These are phyloP conservation scores for Tricholauxania praeusta DNA, from an alignment of 2,888 invertebrate genomes.

Conservation along the genomic window DNA sequence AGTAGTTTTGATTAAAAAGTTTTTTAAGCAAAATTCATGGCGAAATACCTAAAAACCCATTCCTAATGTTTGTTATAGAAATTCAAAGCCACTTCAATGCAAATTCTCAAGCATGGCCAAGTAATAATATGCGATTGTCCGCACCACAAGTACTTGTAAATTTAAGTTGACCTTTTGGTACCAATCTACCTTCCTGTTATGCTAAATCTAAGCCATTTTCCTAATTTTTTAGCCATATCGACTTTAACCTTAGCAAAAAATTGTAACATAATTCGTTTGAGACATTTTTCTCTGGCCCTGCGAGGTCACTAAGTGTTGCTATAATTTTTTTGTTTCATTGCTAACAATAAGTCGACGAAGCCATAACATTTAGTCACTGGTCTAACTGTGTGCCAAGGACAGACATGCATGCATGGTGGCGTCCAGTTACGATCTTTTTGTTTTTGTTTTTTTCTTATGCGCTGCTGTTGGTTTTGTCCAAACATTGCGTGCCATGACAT, in stretches of 20 bases:
- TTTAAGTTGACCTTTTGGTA: neutral
- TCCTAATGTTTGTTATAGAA: too few relatives aligned
- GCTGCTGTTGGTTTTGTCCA: slow-evolving; percentile 20
- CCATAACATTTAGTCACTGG: slow-evolving; percentile 1
- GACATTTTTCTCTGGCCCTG: slow-evolving; percentile 5
- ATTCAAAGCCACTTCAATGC: too few relatives aligned
- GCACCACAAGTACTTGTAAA: neutral
- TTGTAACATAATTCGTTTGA: neutral
- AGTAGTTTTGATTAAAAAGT: too few relatives aligned
- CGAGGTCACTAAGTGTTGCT: slow-evolving; percentile 2
- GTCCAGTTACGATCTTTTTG: neutral
- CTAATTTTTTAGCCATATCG: neutral
- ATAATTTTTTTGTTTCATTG: too few relatives aligned
- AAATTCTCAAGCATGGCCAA: neutral
- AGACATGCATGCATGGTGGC: neutral
- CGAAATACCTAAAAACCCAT: too few relatives aligned
- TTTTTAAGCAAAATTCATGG: too few relatives aligned
- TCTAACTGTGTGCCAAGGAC: neutral
- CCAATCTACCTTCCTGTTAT: neutral
- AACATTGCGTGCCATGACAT: slow-evolving; percentile 54
- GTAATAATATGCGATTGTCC: neutral
- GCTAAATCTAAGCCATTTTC: neutral
- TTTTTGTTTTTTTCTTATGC: neutral
- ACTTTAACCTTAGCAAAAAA: neutral
- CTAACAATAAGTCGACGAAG: slow-evolving; percentile 8